Evolutionary conservation across 2,113 vertebrate genomes (phyloP).

Genomic region (Puffinus mauretanicus): DNA sequence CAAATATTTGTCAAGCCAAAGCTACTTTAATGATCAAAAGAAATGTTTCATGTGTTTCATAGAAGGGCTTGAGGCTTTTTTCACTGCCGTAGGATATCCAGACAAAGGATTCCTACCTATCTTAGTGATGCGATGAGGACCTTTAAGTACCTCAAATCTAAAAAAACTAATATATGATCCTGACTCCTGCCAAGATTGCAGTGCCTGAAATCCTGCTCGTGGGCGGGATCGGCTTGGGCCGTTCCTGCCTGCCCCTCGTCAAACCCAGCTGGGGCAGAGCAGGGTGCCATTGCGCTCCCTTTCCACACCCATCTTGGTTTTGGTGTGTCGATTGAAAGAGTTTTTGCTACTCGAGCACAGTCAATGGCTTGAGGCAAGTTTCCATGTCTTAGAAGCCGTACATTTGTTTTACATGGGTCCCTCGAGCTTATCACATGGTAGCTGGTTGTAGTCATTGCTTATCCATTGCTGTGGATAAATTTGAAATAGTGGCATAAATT

Average conservation of each 20-base stretch:
- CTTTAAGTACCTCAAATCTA: not conserved
- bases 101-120: not conserved
- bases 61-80: not conserved
- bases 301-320: not conserved
- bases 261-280: not conserved
- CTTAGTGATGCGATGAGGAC: not conserved
- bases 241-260: accelerated
- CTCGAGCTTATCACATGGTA: accelerated
- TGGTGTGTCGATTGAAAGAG: not conserved
- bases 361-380: not conserved
- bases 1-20: not conserved
- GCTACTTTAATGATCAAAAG: not conserved
- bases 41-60: not conserved
- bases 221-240: not conserved
- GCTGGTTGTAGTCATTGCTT: not conserved
- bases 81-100: not conserved
- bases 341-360: not conserved
- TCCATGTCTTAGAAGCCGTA: accelerated
- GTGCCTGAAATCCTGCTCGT: not conserved
- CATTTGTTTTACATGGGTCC: not conserved
- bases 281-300: accelerated
- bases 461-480: not conserved
- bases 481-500: not conserved
- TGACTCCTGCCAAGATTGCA: not conserved
- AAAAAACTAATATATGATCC: not conserved